Conservation (phyloP, 2,797 vertebrate genomes). For the Tenualosa ilisha region DNA sequence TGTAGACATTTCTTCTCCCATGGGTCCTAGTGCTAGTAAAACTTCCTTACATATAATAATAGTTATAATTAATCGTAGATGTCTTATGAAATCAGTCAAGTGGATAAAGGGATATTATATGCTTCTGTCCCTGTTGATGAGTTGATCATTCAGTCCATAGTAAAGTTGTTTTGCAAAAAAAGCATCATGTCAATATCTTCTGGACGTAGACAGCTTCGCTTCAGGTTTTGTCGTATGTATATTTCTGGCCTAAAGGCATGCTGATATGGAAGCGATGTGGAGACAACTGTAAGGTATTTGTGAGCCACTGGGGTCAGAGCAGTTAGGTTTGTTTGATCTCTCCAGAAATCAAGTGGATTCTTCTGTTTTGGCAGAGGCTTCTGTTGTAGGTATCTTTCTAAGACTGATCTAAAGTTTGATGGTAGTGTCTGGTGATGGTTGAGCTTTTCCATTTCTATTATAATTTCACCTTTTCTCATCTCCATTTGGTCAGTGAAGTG, state of each 20-base stretch:
- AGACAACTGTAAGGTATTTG: conserved; percentile 49
- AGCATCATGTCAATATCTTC: conserved; percentile 45
- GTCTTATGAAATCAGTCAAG: not conserved
- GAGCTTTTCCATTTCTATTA: conserved; percentile 9
- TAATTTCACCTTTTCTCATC: not conserved
- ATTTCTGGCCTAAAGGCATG: conserved; percentile 23
- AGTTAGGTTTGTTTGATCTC: not conserved
- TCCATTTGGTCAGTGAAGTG: too few species aligned
- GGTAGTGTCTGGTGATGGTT: not conserved
- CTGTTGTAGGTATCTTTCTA: conserved; percentile 30
- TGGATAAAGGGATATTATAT: too few species aligned
- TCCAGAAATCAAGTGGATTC: conserved; percentile 48
- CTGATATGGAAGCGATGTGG: conserved; percentile 44
- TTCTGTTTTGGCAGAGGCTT: not conserved
- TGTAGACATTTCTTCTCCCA: too few species aligned
- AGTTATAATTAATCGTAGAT: too few species aligned
- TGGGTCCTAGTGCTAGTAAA: too few species aligned
- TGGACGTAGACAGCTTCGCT: conserved; percentile 28
- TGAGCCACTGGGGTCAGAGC: conserved; percentile 34
- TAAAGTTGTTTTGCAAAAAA: conserved; percentile 45
- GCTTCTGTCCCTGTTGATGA: not conserved
- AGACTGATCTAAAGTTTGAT: not conserved
- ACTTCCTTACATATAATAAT: too few species aligned
- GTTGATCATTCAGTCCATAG: not conserved
- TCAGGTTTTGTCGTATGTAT: conserved; percentile 23